Conservation (phyloP, 2,797 vertebrate species). For the Melanotaenia parkinsoni region DNA sequence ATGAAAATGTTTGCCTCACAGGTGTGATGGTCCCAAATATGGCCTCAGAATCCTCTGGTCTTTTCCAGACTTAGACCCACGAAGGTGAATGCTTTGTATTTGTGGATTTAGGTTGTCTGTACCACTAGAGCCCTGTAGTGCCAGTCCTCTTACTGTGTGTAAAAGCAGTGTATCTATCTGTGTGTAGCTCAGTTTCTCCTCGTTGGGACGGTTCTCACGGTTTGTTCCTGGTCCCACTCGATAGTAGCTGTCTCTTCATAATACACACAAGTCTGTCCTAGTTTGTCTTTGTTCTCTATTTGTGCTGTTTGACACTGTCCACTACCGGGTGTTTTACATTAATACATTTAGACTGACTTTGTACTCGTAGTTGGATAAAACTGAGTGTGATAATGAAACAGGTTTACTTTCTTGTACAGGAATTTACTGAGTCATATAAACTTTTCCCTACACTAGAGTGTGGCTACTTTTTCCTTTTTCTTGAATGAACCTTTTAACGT, state of each 20-base stretch:
- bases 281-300: conserved; percentile 45
- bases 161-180: conserved; percentile 13
- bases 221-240: conserved; percentile 30
- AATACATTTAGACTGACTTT: too few relatives aligned
- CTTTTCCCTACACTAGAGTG: too few relatives aligned
- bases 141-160: conserved; percentile 14
- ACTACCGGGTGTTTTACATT: background rate
- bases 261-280: conserved; percentile 36
- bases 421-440: too few relatives aligned
- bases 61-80: conserved; percentile 83
- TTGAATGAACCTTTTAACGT: too few relatives aligned
- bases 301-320: conserved; percentile 12
- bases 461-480: too few relatives aligned
- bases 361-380: background rate
- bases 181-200: conserved; percentile 32
- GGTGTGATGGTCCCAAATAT: conserved; percentile 83
- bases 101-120: conserved; percentile 54
- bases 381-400: background rate
- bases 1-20: conserved; percentile 75
- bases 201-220: conserved; percentile 7
- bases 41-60: conserved; percentile 83
- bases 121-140: conserved; percentile 44
- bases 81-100: conserved; percentile 77
- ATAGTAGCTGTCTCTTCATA: conserved; percentile 19
- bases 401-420: too few relatives aligned